Conservation (phyloP, 2,888 invertebrate genomes). For the Lottia scabra region DNA sequence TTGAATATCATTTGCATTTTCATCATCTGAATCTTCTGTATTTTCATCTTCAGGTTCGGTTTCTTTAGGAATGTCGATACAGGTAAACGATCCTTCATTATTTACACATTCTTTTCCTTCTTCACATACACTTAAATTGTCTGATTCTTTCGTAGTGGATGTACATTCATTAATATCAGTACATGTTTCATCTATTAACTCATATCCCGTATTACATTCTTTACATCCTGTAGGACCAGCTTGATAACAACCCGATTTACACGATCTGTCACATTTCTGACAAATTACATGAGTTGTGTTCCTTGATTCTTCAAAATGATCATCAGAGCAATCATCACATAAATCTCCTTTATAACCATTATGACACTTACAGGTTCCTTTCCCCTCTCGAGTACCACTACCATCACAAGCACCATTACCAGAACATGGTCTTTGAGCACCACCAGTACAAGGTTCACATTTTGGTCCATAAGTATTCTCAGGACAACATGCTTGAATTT, state of each 20-base stretch:
- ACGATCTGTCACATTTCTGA: conserved; percentile 82
- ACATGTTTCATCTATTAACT: conserved; percentile 79
- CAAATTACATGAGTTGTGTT: conserved; percentile 71
- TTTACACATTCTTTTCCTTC: conserved; percentile 88
- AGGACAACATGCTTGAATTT: conserved; percentile 85
- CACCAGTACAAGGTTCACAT: conserved; percentile 84
- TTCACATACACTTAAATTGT: conserved; percentile 71
- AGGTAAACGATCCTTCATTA: conserved; percentile 84
- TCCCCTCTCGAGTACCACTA: conserved; percentile 89
- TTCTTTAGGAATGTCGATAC: conserved; percentile 64
- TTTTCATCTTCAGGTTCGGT: not conserved
- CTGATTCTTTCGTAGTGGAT: conserved; percentile 44
- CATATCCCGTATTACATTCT: conserved; percentile 81
- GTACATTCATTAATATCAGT: conserved; percentile 88
- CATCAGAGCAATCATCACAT: conserved; percentile 83
- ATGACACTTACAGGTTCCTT: conserved; percentile 89
- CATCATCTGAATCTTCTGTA: not conserved
- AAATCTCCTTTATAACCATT: conserved; percentile 82
- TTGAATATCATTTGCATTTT: not conserved
- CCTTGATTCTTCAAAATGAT: conserved; percentile 72
- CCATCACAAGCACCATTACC: conserved; percentile 85
- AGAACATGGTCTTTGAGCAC: conserved; percentile 80
- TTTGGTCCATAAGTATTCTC: conserved; percentile 84
- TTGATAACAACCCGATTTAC: conserved; percentile 81
- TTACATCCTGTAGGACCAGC: conserved; percentile 76